Percentiles rank a stretch among this genome's conserved stretches.
Evolutionary conservation across 2,888 invertebrate species (phyloP).

Genomic region (Lampropteryx suffumata): DNA sequence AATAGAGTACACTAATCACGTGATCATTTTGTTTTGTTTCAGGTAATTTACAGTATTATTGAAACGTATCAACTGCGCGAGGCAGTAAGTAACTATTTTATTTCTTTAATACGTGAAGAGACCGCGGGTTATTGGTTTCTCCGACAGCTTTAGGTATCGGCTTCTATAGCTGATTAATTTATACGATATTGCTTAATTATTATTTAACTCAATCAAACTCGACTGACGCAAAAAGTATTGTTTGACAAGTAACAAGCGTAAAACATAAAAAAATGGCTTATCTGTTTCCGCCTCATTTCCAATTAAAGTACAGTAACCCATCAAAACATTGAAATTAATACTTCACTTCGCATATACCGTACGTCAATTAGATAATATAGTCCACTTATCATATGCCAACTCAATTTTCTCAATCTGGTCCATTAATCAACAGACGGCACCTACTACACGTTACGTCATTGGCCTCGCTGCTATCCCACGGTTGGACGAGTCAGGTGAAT

Average conservation of each 20-base stretch:
- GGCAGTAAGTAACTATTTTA: slow-evolving; percentile 1
- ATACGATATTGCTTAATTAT: slow-evolving; percentile 18
- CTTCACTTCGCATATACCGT: slow-evolving; percentile 50
- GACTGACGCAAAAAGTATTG: slow-evolving; percentile 34
- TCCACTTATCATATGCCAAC: slow-evolving; percentile 60
- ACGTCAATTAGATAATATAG: slow-evolving; percentile 55
- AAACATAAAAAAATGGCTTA: slow-evolving; percentile 36
- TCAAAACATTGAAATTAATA: slow-evolving; percentile 52
- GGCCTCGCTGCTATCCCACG: slow-evolving; percentile 59
- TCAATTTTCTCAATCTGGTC: slow-evolving; percentile 68
- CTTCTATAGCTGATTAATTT: not conserved
- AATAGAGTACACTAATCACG: slow-evolving; percentile 6
- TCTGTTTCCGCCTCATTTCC: slow-evolving; percentile 48
- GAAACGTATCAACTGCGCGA: not conserved
- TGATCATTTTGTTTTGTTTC: slow-evolving; percentile 44
- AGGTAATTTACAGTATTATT: slow-evolving; percentile 42
- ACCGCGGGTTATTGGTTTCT: not conserved
- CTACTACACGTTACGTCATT: slow-evolving; percentile 50
- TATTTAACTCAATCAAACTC: slow-evolving; percentile 20
- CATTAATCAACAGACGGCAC: slow-evolving; percentile 67
- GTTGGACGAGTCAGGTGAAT: slow-evolving; percentile 47
- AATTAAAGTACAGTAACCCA: slow-evolving; percentile 55
- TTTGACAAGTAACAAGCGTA: slow-evolving; percentile 39
- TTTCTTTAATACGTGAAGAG: too few species aligned
- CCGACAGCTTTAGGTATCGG: not conserved